Evolutionary conservation across 2,797 vertebrate species (phyloP).

Genomic region (Lindbergichthys nudifrons): DNA sequence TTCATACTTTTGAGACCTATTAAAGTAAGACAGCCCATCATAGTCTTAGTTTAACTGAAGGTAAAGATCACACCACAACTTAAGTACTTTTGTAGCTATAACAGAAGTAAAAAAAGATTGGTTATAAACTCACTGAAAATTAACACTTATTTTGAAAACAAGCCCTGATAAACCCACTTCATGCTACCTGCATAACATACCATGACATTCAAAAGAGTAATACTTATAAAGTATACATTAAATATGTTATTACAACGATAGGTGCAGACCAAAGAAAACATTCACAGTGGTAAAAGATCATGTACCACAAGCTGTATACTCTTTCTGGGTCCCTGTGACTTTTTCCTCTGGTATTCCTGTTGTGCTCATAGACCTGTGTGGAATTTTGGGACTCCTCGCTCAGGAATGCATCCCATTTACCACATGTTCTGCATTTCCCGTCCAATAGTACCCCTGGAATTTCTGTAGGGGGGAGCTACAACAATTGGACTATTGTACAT

Average conservation of each 20-base stretch:
- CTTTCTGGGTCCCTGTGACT: conserved; percentile 2
- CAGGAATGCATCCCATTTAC: conserved; percentile 18
- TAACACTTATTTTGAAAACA: neutral
- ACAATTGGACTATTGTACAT: too few species aligned
- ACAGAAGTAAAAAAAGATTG: too few species aligned
- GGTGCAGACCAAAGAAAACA: neutral
- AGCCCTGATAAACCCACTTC: neutral
- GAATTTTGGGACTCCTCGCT: conserved; percentile 18
- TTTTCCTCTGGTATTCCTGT: conserved; percentile 7
- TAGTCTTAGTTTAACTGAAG: neutral
- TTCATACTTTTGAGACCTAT: neutral
- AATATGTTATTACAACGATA: neutral
- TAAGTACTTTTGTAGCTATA: neutral
- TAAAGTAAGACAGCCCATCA: neutral
- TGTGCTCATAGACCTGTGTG: neutral
- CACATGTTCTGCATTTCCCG: conserved; percentile 1
- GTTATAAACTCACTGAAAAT: too few species aligned
- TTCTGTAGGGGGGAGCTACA: too few species aligned
- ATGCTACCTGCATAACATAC: neutral
- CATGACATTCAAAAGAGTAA: neutral
- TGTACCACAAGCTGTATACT: neutral
- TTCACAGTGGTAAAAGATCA: neutral
- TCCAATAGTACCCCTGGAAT: neutral
- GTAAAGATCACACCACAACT: too few species aligned
- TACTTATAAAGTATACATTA: too few species aligned